These are phyloP conservation scores for Scyliorhinus canicula DNA, from an alignment of 2,797 vertebrate species.

Conservation along the genomic window DNA sequence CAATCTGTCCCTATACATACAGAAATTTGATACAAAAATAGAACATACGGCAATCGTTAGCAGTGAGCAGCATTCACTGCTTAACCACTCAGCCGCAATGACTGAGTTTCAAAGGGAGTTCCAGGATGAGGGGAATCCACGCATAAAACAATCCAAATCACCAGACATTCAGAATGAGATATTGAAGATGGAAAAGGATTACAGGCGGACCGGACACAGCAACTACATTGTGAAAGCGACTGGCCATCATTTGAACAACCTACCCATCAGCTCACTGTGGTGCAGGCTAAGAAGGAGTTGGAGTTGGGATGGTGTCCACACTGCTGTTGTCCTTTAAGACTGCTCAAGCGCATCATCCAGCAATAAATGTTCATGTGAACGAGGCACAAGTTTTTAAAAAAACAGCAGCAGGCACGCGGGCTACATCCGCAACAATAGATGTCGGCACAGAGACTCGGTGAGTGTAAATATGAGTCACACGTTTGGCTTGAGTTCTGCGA, in stretches of 20 bases:
- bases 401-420: neutral
- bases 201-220: neutral
- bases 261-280: neutral
- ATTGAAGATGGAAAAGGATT: neutral
- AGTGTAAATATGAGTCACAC: neutral
- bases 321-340: neutral
- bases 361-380: neutral
- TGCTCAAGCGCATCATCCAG: neutral
- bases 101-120: neutral
- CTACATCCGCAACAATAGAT: neutral
- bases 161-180: neutral
- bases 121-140: neutral
- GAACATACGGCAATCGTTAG: neutral
- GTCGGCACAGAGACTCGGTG: neutral
- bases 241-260: neutral
- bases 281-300: neutral
- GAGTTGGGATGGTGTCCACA: neutral
- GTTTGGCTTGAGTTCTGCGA: neutral
- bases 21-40: neutral
- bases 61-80: neutral
- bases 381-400: neutral
- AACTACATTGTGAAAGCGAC: neutral
- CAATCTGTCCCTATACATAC: neutral
- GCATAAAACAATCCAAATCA: neutral
- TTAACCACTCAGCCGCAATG: neutral